phyloP scores from a whole-genome alignment of 2,113 vertebrate species.

The Onychostruthus taczanowskii region DNA sequence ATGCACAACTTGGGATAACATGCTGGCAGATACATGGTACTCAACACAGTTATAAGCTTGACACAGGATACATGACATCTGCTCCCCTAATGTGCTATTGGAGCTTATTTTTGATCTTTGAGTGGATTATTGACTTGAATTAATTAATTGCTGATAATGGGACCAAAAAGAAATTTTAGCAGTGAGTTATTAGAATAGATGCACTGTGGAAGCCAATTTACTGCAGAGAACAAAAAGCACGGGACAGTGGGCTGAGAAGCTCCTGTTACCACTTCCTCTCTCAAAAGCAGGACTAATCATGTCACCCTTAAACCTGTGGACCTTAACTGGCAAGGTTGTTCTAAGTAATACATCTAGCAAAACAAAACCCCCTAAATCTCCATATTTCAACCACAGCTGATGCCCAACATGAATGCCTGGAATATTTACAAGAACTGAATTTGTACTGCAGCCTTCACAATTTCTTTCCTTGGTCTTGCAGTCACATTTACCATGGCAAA shows the following conservation, averaged over 20 bases:
- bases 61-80: background rate
- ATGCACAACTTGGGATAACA: background rate
- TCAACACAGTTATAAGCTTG: background rate
- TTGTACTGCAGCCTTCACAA: background rate
- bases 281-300: background rate
- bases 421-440: slow-evolving; percentile 15
- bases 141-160: background rate
- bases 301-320: background rate
- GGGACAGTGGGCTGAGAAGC: background rate
- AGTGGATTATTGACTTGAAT: background rate
- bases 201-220: background rate
- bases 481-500: background rate
- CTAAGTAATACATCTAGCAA: background rate
- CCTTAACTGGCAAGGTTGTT: background rate
- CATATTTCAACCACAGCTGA: background rate
- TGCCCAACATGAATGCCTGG: background rate
- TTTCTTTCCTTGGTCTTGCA: background rate
- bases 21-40: rapidly evolving
- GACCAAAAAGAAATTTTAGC: background rate
- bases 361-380: background rate
- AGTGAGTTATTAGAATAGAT: background rate
- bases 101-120: background rate
- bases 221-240: background rate
- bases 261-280: background rate
- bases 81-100: background rate